phyloP scores from a whole-genome alignment of 2,797 vertebrate genomes.

The Liparis tanakae region DNA sequence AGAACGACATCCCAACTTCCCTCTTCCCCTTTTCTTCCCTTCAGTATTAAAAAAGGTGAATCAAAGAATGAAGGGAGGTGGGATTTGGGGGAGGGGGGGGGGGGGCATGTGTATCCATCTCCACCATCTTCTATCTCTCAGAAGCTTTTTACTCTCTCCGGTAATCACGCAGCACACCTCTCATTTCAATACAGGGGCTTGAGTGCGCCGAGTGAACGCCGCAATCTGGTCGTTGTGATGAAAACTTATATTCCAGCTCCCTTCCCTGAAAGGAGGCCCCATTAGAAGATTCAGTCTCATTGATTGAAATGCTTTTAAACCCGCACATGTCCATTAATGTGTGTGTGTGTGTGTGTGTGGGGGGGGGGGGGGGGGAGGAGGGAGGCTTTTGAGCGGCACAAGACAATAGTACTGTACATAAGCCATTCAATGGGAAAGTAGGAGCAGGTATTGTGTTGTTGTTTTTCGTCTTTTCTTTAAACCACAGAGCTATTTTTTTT shows the following conservation, averaged over 20 bases:
- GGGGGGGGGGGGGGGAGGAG: conserved; percentile 55
- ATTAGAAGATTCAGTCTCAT: conserved; percentile 81
- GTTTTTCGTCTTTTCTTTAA: not conserved
- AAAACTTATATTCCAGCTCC: conserved; percentile 79
- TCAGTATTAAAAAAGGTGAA: conserved; percentile 66
- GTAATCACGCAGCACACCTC: conserved; percentile 74
- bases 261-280: conserved; percentile 79
- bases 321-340: conserved; percentile 76
- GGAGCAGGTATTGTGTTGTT: conserved; percentile 41
- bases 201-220: conserved; percentile 65
- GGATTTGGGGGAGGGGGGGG: accelerated
- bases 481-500: too few species aligned
- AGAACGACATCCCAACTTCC: conserved; percentile 35
- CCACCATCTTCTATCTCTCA: conserved; percentile 58
- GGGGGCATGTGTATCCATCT: conserved; percentile 43
- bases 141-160: conserved; percentile 69
- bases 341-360: too few species aligned
- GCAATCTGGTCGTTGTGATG: conserved; percentile 77
- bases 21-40: conserved; percentile 35
- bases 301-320: conserved; percentile 86
- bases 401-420: conserved; percentile 59
- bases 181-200: conserved; percentile 76
- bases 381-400: conserved; percentile 55
- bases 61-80: conserved; percentile 45
- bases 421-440: conserved; percentile 46